Conservation (phyloP, 2,888 invertebrate genomes). For the Oligia strigilis region DNA sequence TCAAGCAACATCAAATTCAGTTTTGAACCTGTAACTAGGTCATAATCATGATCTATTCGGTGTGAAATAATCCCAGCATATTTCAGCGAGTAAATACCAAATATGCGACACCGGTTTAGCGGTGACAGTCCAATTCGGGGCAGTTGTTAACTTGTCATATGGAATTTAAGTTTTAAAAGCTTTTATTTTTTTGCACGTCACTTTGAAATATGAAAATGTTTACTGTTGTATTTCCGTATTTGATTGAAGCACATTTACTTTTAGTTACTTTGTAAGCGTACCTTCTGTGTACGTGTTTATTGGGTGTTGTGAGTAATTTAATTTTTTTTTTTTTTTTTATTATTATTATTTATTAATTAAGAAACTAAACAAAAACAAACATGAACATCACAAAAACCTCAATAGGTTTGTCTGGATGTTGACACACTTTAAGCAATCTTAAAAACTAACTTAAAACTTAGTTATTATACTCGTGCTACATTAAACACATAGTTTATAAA, state of each 20-base stretch:
- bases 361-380: no score
- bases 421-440: no score
- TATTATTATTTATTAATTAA: no score
- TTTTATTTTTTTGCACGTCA: slow-evolving; percentile 1
- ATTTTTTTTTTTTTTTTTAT: no score
- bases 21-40: not conserved
- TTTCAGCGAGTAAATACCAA: not conserved
- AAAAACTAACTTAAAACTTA: no score
- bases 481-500: no score
- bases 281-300: no score
- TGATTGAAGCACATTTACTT: not conserved
- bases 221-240: not conserved
- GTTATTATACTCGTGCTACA: no score
- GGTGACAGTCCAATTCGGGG: not conserved
- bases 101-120: not conserved
- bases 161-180: not conserved
- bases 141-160: not conserved
- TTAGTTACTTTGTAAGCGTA: not conserved
- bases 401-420: no score
- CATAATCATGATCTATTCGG: not conserved
- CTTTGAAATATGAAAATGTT: not conserved
- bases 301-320: no score
- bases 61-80: not conserved
- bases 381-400: no score
- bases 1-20: not conserved